phyloP scores from a whole-genome alignment of 2,113 vertebrate genomes.

The Ciconia boyciana region DNA sequence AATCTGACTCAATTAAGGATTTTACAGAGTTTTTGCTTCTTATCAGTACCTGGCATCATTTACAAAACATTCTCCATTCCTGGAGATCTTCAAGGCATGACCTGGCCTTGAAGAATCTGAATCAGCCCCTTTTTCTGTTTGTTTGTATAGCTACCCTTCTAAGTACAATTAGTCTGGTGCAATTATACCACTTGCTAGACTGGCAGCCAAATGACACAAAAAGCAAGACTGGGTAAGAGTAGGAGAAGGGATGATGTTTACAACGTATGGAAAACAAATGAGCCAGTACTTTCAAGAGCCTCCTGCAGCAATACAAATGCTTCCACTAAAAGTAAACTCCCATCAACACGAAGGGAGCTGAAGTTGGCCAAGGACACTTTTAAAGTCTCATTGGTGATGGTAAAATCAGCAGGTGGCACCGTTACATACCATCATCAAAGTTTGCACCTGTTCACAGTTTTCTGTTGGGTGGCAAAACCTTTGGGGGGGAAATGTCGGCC shows the following conservation, averaged over 20 bases:
- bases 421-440: background rate
- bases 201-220: background rate
- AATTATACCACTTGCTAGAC: background rate
- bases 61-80: background rate
- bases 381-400: background rate
- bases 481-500: background rate
- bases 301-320: background rate
- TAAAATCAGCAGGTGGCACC: constrained; percentile 20
- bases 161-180: background rate
- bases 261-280: background rate
- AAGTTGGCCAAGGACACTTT: background rate
- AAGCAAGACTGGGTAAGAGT: background rate
- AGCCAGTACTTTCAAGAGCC: background rate
- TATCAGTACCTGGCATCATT: background rate
- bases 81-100: background rate
- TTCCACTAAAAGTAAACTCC: background rate
- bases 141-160: background rate
- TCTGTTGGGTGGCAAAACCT: background rate
- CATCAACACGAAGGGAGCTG: accelerated
- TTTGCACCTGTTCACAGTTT: background rate
- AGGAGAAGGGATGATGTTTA: background rate
- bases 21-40: background rate
- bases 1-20: background rate
- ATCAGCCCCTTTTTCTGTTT: background rate
- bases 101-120: background rate